These are phyloP conservation scores for Thunnus albacares DNA, from an alignment of 2,797 vertebrate genomes.

Conservation along the genomic window DNA sequence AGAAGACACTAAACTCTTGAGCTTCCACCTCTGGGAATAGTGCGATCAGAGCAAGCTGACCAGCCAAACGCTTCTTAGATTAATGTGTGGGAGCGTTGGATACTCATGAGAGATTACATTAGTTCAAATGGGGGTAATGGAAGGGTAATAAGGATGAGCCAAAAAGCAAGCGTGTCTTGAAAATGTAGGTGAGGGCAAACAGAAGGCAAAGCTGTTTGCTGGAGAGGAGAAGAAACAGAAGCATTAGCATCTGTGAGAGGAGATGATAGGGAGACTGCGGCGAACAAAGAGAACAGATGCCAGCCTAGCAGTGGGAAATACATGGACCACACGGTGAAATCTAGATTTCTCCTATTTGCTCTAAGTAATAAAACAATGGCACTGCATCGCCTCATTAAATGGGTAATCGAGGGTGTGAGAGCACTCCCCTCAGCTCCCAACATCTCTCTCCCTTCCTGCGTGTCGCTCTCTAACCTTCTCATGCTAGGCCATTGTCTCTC, in stretches of 20 bases:
- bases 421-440: slow-evolving; percentile 72
- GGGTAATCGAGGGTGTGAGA: slow-evolving; percentile 84
- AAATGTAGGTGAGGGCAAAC: slow-evolving; percentile 64
- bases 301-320: slow-evolving; percentile 78
- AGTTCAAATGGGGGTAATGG: slow-evolving; percentile 57
- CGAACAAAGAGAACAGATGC: slow-evolving; percentile 79
- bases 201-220: slow-evolving; percentile 46
- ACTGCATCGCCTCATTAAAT: slow-evolving; percentile 80
- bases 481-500: slow-evolving; percentile 53
- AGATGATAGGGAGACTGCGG: slow-evolving; percentile 69
- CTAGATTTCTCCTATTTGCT: slow-evolving; percentile 77
- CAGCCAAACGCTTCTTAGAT: slow-evolving; percentile 59
- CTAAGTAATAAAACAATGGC: slow-evolving; percentile 85
- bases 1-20: slow-evolving; percentile 11
- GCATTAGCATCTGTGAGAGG: slow-evolving; percentile 67
- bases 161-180: slow-evolving; percentile 56
- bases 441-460: slow-evolving; percentile 59
- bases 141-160: slow-evolving; percentile 69
- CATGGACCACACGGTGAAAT: slow-evolving; percentile 75
- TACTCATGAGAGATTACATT: slow-evolving; percentile 60
- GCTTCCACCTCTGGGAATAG: slow-evolving; percentile 27
- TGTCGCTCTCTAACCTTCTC: slow-evolving; percentile 57
- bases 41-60: slow-evolving; percentile 53
- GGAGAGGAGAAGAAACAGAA: slow-evolving; percentile 57
- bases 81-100: slow-evolving; percentile 35